Evolutionary conservation across 1,140 invertebrate genomes (phyloP).

Genomic region (Lamellibrachia luymesi): DNA sequence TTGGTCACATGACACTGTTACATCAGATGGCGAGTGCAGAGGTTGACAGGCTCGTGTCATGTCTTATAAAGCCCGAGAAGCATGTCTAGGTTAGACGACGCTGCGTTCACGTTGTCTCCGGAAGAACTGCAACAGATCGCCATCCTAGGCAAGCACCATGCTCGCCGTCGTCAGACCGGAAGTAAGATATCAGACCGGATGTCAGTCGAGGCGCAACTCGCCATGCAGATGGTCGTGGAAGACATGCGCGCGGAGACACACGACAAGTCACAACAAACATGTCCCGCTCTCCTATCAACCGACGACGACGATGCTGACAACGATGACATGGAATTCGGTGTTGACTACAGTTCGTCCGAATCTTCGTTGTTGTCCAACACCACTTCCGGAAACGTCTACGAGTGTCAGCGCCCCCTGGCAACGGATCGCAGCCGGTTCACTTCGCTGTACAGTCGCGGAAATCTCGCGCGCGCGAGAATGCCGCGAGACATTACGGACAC

Average conservation of each 20-base stretch:
- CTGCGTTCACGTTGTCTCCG: too few species aligned
- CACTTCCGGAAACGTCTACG: neutral
- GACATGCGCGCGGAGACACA: neutral
- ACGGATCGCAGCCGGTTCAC: neutral
- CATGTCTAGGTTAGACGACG: too few species aligned
- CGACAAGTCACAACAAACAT: neutral
- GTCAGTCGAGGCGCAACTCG: neutral
- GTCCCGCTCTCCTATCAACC: neutral
- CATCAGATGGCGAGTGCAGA: too few species aligned
- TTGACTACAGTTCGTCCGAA: neutral
- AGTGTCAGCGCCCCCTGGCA: neutral
- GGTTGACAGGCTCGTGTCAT: too few species aligned
- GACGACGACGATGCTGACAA: neutral
- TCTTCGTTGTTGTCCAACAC: neutral
- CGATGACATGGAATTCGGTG: neutral
- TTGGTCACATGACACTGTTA: too few species aligned
- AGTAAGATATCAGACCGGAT: neutral
- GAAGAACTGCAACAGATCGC: too few species aligned
- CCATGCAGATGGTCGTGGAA: slow-evolving; percentile 6
- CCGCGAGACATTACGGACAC: neutral
- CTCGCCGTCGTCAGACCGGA: too few species aligned
- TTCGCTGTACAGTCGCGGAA: neutral
- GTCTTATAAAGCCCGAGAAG: too few species aligned
- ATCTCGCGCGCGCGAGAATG: neutral
- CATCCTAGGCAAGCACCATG: too few species aligned